Percentiles rank a stretch among this genome's conserved stretches.
Evolutionary conservation across 1,140 invertebrate species (phyloP).

Genomic region (Drosophila grimshawi): DNA sequence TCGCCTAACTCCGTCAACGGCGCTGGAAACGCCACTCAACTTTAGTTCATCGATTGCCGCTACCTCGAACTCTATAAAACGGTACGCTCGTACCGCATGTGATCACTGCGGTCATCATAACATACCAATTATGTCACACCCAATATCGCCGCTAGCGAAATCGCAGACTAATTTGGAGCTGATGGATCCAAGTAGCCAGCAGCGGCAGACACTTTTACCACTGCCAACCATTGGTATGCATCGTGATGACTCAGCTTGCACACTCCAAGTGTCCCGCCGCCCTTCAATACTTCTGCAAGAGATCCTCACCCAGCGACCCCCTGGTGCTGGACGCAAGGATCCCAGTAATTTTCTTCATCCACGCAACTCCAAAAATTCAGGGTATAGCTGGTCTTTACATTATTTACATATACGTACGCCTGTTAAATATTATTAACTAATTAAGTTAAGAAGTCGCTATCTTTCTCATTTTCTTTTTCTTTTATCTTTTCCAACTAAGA

Average conservation of each 20-base stretch:
- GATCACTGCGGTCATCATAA: conserved; percentile 79
- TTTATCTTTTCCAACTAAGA: conserved; percentile 25
- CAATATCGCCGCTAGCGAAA: conserved; percentile 78
- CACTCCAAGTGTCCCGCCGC: conserved; percentile 76
- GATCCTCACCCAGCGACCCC: conserved; percentile 81
- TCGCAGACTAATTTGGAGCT: conserved; percentile 78
- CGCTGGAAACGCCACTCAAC: conserved; percentile 15
- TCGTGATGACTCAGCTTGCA: conserved; percentile 63
- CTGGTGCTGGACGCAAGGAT: conserved; percentile 80
- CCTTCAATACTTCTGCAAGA: conserved; percentile 81
- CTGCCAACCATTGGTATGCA: conserved; percentile 52
- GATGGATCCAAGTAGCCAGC: conserved; percentile 62
- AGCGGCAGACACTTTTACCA: conserved; percentile 69
- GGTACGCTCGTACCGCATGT: conserved; percentile 72
- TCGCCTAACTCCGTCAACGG: conserved; percentile 39
- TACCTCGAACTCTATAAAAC: conserved; percentile 61
- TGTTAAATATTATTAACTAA: not conserved
- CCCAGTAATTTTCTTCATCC: conserved; percentile 57
- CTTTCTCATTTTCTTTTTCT: not conserved
- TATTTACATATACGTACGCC: not conserved
- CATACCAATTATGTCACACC: conserved; percentile 76
- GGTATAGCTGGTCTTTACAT: conserved; percentile 50
- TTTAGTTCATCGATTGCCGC: conserved; percentile 25
- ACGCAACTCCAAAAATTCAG: conserved; percentile 57
- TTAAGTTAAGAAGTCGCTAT: not conserved